A percentile compares a stretch with the other conserved stretches of the same genome.
These are phyloP conservation scores for Mobula birostris DNA, from an alignment of 2,113 vertebrate species.

Conservation along the genomic window DNA sequence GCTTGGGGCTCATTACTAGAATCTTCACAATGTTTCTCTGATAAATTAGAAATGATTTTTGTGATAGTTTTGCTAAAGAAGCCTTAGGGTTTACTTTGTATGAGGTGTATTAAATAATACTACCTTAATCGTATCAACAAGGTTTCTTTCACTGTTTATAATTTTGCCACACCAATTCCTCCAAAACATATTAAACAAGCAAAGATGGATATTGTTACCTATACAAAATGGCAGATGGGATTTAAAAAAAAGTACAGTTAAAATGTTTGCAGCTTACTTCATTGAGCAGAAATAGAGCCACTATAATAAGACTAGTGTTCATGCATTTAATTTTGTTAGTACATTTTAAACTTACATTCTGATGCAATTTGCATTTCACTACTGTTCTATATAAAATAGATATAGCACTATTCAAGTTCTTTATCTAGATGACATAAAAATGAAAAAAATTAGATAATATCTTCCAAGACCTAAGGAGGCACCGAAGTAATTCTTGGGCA, in stretches of 20 bases:
- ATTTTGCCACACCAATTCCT: neutral
- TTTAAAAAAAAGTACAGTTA: neutral
- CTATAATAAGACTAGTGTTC: neutral
- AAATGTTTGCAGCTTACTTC: neutral
- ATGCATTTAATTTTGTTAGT: neutral
- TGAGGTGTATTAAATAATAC: neutral
- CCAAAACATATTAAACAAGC: neutral
- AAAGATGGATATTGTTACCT: neutral
- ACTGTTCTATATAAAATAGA: too few species aligned
- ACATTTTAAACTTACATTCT: neutral
- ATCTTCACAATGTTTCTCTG: constrained; percentile 21
- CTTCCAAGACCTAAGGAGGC: neutral
- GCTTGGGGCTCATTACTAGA: neutral
- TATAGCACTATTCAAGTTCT: neutral
- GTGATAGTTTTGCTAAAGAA: neutral
- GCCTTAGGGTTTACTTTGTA: constrained; percentile 1
- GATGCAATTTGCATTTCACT: neutral
- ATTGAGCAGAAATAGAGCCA: too few species aligned
- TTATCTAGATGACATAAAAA: neutral
- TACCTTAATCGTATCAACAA: neutral
- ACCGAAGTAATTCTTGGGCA: neutral
- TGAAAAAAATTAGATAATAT: neutral
- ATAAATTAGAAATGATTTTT: constrained; percentile 30
- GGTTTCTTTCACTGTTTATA: neutral
- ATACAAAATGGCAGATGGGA: neutral